A percentile compares a stretch with the other conserved stretches of the same genome.
phyloP scores from a whole-genome alignment of 2,113 vertebrate species.

The Hemibagrus wyckioides region DNA sequence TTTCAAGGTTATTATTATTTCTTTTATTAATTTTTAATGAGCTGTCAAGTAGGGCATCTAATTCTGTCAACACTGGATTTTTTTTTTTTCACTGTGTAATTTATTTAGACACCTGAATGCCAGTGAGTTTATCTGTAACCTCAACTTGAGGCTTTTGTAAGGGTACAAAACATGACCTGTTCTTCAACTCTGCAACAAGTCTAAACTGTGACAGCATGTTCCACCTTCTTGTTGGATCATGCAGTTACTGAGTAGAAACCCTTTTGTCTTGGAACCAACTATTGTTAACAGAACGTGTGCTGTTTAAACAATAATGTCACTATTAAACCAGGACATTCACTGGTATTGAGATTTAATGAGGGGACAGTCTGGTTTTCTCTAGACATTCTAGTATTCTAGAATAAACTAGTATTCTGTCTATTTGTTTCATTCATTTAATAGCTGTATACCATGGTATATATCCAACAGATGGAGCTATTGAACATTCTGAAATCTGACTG shows the following conservation, averaged over 20 bases:
- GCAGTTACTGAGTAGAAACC: neutral
- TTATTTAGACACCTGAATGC: slow-evolving; percentile 22
- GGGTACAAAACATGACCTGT: slow-evolving; percentile 41
- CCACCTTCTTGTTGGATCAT: slow-evolving; percentile 30
- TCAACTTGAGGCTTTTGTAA: slow-evolving; percentile 31
- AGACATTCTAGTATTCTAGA: no score
- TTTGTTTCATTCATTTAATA: neutral
- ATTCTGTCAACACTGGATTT: neutral
- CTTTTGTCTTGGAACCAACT: slow-evolving; percentile 30
- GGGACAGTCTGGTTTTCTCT: neutral
- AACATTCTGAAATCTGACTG: neutral
- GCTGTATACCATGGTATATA: neutral
- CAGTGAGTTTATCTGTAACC: slow-evolving; percentile 18
- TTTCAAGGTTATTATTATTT: neutral
- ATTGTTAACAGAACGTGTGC: slow-evolving; percentile 20
- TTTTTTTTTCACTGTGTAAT: slow-evolving; percentile 5
- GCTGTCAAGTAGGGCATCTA: neutral
- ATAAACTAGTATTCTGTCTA: neutral
- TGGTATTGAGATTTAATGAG: no score
- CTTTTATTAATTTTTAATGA: neutral
- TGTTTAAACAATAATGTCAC: neutral
- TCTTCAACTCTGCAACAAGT: slow-evolving; percentile 36
- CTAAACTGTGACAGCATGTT: slow-evolving; percentile 10
- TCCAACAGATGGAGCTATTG: slow-evolving; percentile 25
- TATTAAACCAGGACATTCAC: neutral